Evolutionary conservation across 2,113 vertebrate species (phyloP), one percentile per base, ranked within the genome.

Genomic region (Smithornis capensis): DNA sequence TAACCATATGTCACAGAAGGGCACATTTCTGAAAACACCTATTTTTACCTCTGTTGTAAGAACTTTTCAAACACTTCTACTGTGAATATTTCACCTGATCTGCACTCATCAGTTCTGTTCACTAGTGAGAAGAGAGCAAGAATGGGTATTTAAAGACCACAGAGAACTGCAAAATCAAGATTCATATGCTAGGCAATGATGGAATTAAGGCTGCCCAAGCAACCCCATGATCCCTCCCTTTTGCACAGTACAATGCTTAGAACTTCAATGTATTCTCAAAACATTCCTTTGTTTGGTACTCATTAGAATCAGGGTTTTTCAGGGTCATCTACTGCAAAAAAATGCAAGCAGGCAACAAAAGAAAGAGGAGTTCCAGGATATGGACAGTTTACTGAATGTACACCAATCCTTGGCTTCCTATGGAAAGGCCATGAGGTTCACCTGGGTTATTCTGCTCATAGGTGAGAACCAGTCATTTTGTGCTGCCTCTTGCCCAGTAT

Each of bases 401-500:
- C 7, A 42, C 10, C 16, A 62, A 29, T 47, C 23, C 44, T 47
- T 84, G n/a, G 19, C 9, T 12, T 78, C 27, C n/a, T 44, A 18
- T 12, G 19, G 56, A 83, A 65, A 70, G n/a, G 19, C 47, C n/a
- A 5, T 0, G 2, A 76, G 23, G 29, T 53, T 81, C 74, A 44
- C 19, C n/a, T 62, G 27, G 70, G 19, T 45, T 4, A 0, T 35
- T 27, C 33, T 55, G 42, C 9, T 89, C 10, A 13, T 18, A 50
- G n/a, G 13, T 12, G 21, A 29, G 16, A 89, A 47, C 5, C n/a
- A 75, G 14, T 10, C 37, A 8, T 9, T 13, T 40, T 49, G 31
- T 0, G 1, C 35, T 79, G 44, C 21, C 38, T 83, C 19, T 47
- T 67, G 8, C 45, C 22, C 27, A 0, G 0, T 1, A 24, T 62